Base-by-base conservation (phyloP, 2,113 vertebrate species). In the Ophthalmolycus amberensis region DNA sequence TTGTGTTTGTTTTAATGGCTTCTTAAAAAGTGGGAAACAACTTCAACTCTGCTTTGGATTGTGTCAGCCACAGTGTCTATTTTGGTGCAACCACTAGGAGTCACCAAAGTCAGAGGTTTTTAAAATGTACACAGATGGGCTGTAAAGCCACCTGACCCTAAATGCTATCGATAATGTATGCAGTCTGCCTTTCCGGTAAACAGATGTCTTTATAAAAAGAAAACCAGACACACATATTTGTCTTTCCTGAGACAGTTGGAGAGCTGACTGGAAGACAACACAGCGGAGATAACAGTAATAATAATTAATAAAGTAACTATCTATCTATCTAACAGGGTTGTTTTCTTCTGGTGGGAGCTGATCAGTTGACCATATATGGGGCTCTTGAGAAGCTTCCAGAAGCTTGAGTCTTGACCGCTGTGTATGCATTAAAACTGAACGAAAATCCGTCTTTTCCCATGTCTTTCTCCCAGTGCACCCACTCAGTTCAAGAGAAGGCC, bases 401-500 rank as follows among this genome's bases (percentile, higher is more conserved):
- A 54, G 18, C 29, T 37, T 29, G 8, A 2, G 5, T 62, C 16
- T 69, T 29, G 59, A 59, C 22, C 2, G 1, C 25, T 14, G 32
- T 67, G 29, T 64, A 25, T 48, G 62, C 32, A 34, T 62, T 82
- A 66, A 69, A 34, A 69, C 40, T 59, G 32, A 62, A 71, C 75
- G 29, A 4, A 29, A 58, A 80, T 7, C 9, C 18, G 48, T 60
- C 9, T 7, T 72, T 50, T 69, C n/a, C 42, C 16, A 16, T 79
- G 48, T 90, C 0, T 79, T 81, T 63, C 32, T 27, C 38, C 40
- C 72, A 97, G 87, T 85, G 93, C 69, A 58, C 93, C 93, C 77
- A 95, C 90, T 88, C 95, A 95, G 68, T 96, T 97, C 94, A 97
- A 95, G 95, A 95, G 93, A 82, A 95, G 98, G 29, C 97, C 97